Evolutionary conservation across 1,140 invertebrate species (phyloP).

Genomic region (Drosophila gunungcola): DNA sequence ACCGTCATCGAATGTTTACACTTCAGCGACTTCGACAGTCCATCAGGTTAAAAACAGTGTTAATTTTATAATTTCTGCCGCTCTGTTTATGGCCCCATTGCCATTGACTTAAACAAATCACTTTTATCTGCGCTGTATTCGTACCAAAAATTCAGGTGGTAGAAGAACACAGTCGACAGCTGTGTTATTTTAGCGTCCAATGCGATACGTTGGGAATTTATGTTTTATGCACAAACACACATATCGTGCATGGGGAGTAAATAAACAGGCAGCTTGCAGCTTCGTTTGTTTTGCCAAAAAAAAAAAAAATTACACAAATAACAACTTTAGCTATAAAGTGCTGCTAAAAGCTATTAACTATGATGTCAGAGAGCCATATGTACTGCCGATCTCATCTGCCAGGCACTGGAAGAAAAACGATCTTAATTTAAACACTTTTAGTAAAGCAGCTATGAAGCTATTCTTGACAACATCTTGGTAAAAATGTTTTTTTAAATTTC

Average conservation of each 20-base stretch:
- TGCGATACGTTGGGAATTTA: constrained; percentile 40
- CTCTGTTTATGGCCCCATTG: constrained; percentile 58
- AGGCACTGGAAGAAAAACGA: background rate
- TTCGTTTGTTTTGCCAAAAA: constrained; percentile 33
- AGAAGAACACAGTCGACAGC: constrained; percentile 12
- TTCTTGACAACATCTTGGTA: no score
- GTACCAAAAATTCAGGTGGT: constrained; percentile 14
- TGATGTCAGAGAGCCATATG: constrained; percentile 52
- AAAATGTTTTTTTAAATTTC: no score
- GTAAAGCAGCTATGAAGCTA: no score
- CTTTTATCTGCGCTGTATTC: constrained; percentile 46
- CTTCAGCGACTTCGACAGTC: constrained; percentile 45
- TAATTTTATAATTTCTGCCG: constrained; percentile 38
- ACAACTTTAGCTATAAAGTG: constrained; percentile 35
- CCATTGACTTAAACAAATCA: constrained; percentile 59
- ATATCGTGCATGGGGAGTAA: constrained; percentile 24
- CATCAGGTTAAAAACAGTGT: constrained; percentile 17
- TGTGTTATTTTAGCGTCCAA: constrained; percentile 68
- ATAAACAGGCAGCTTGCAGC: constrained; percentile 52
- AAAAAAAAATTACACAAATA: constrained; percentile 50
- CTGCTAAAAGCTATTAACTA: constrained; percentile 52
- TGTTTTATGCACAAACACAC: constrained; percentile 59
- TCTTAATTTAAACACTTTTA: background rate
- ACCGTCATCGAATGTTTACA: constrained; percentile 67
- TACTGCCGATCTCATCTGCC: constrained; percentile 1